These are phyloP conservation scores for Eurystomus gularis DNA, from an alignment of 2,113 vertebrate genomes.

Conservation along the genomic window DNA sequence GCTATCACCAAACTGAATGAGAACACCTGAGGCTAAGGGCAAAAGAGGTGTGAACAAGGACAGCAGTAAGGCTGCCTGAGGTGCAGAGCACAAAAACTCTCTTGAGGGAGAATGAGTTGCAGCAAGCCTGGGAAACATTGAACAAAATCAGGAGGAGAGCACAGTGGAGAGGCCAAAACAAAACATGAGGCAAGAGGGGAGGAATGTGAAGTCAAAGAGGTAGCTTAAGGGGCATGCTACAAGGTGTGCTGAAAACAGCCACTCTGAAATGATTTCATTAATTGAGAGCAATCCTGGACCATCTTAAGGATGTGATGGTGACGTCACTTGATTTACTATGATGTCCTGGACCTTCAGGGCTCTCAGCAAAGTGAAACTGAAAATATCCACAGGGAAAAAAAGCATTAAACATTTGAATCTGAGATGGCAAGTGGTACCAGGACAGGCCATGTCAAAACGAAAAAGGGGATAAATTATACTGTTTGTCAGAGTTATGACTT, in stretches of 20 bases:
- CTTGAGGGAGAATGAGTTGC: background rate
- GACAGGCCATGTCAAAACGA: background rate
- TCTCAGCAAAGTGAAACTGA: background rate
- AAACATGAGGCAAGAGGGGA: background rate
- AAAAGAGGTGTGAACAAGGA: background rate
- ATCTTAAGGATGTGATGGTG: accelerated
- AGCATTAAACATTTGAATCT: background rate
- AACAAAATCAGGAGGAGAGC: background rate
- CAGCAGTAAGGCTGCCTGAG: background rate
- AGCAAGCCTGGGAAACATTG: background rate
- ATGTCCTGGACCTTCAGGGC: background rate
- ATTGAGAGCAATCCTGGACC: background rate
- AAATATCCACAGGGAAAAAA: background rate
- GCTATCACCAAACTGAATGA: background rate
- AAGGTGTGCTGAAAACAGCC: background rate
- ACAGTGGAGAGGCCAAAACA: background rate
- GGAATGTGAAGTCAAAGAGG: background rate
- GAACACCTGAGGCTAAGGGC: background rate
- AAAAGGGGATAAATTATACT: background rate
- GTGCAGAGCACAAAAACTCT: background rate
- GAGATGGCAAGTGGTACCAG: background rate
- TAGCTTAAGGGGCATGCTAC: background rate
- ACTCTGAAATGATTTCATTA: background rate
- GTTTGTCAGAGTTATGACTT: background rate
- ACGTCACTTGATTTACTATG: background rate